Evolutionary conservation across 92 coral and sea anemone genomes (phyloP).

Genomic region (Pocillopora grandis): DNA sequence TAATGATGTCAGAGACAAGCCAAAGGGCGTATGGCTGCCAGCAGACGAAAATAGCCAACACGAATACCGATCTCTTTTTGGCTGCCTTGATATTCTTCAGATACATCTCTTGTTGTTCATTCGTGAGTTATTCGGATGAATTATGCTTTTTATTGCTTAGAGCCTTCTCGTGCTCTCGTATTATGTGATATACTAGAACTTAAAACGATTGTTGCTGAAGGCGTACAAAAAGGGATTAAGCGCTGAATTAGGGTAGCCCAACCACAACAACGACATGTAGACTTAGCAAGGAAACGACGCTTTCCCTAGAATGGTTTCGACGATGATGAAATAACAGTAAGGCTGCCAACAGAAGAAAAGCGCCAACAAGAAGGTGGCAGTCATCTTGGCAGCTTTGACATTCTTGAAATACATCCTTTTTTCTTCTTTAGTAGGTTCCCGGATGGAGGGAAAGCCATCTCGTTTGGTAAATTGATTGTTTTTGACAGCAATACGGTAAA

Average conservation of each 20-base stretch:
- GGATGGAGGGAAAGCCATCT: no score
- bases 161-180: slow-evolving; percentile 17
- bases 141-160: slow-evolving; percentile 27
- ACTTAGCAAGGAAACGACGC: slow-evolving; percentile 28
- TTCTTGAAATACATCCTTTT: no score
- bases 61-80: slow-evolving; percentile 65
- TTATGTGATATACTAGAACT: slow-evolving; percentile 65
- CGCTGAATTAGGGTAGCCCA: slow-evolving; percentile 70
- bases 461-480: no score
- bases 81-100: slow-evolving; percentile 55
- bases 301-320: slow-evolving; percentile 38
- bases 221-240: slow-evolving; percentile 73
- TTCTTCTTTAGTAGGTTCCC: no score
- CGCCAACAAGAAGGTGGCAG: no score
- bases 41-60: slow-evolving; percentile 72
- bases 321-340: no score
- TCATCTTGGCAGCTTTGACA: no score
- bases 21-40: slow-evolving; percentile 68
- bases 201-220: slow-evolving; percentile 64
- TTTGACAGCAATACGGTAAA: slow-evolving; percentile 68
- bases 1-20: slow-evolving; percentile 49
- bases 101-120: slow-evolving; percentile 36
- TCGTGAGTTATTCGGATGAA: not conserved
- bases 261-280: slow-evolving; percentile 49
- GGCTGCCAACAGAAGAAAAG: no score